These are phyloP conservation scores for Cryptotermes secundus DNA, from an alignment of 1,140 invertebrate genomes.

Conservation along the genomic window DNA sequence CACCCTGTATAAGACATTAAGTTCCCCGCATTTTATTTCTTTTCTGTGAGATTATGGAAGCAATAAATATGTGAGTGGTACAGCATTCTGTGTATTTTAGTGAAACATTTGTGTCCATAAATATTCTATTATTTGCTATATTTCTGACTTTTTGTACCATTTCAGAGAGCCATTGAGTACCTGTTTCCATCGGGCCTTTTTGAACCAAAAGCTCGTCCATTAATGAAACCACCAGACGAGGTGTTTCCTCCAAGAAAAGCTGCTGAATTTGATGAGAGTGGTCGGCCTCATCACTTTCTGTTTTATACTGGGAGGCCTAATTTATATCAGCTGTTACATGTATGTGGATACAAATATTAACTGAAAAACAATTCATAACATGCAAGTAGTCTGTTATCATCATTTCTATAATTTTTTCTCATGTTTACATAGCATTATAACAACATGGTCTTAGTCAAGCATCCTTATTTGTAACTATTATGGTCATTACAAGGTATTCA, in stretches of 20 bases:
- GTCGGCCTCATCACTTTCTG: constrained; percentile 82
- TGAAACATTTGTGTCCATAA: too few species aligned
- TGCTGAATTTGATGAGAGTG: constrained; percentile 86
- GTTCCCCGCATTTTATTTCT: too few species aligned
- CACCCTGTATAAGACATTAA: too few species aligned
- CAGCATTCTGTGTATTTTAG: too few species aligned
- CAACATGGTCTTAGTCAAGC: too few species aligned
- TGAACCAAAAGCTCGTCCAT: constrained; percentile 75
- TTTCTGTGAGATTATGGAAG: too few species aligned
- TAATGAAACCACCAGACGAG: constrained; percentile 83
- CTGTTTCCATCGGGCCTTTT: constrained; percentile 89
- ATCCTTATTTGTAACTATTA: too few species aligned
- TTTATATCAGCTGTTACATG: constrained; percentile 80
- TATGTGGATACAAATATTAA: constrained; percentile 44
- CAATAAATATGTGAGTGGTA: too few species aligned
- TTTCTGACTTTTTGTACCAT: constrained; percentile 39
- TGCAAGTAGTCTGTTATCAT: background rate
- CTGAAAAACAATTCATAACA: background rate
- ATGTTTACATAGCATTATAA: too few species aligned
- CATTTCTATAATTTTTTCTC: background rate
- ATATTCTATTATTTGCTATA: background rate
- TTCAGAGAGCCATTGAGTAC: constrained; percentile 83
- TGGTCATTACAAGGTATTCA: too few species aligned
- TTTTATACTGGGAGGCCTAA: constrained; percentile 88
- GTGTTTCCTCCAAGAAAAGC: constrained; percentile 82